Base-by-base conservation (phyloP, 2,797 vertebrate species). In the Potorous gilbertii region DNA sequence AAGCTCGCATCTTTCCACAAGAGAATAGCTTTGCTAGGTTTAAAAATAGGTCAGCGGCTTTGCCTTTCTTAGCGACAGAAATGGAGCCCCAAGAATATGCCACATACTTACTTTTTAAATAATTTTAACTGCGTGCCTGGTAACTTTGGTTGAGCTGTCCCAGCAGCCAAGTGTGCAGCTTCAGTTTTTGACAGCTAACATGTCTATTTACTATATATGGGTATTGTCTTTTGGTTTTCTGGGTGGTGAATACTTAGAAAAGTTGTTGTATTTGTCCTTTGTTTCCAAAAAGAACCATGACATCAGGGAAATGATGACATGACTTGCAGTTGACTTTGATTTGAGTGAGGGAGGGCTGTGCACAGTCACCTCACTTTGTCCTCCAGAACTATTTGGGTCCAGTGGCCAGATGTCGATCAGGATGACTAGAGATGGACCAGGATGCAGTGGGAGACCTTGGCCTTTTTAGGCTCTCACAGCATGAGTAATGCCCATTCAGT, bases 1-100 rank as follows among this genome's bases (percentile, higher is more conserved):
- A 94, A 96, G 93, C 97, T 97, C 96, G 95, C 96, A 93, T 16
- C 0, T 96, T 98, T 97, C 94, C 95, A 97, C 50, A 91, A 97
- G 95, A 96, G 96, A 96, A 92, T 57, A 18, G 74, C 91, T 34
- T 56, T 96, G 94, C 96, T 94, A 90, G 92, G 62, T 94, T 97
- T 97, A 97, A 97, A 97, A 98, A 97, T 97, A 98, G 96, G 93
- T 91, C 10, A 50, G 0, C 56, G 28, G 55, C 74, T 97, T 97
- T 94, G 94, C 93, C 94, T 97, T 40, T 34, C 52, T 74, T 54
- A 52, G 94, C 92, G 90, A 90, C 57, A 87, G 92, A 90, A 62
- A 66, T n/a, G 94, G 96, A 52, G 74, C 87, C 95, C 92, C 74
- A 87, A 46, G 28, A 55, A 90, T 55, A 54, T 55, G 13, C 96